Conservation (phyloP, 1,140 invertebrate genomes). For the Ostrea denselamellosa region DNA sequence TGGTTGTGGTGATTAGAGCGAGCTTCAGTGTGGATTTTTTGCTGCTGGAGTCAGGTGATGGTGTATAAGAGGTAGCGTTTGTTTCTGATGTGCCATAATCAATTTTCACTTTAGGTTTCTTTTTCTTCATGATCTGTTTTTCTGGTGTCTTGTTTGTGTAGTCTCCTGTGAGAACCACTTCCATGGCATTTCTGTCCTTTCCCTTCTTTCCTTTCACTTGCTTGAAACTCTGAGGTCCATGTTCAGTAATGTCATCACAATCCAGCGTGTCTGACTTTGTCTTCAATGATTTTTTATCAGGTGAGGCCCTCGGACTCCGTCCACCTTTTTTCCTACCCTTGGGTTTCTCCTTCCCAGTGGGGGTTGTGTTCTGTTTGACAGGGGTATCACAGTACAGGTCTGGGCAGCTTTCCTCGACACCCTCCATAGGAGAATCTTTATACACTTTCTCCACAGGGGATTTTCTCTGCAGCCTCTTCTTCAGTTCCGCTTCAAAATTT, state of each 20-base stretch:
- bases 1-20: not conserved
- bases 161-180: not conserved
- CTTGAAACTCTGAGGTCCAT: not conserved
- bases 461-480: constrained; percentile 7
- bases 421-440: constrained; percentile 37
- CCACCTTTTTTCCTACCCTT: constrained; percentile 4
- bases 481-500: constrained; percentile 27
- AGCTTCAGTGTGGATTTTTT: not conserved
- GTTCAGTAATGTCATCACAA: not conserved
- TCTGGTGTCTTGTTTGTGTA: not conserved
- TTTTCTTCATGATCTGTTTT: not conserved
- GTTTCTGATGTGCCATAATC: not conserved
- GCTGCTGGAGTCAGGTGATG: not conserved
- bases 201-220: constrained; percentile 8
- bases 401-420: not conserved
- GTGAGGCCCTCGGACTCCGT: not conserved
- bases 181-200: not conserved
- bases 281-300: not conserved
- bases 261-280: not conserved
- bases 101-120: constrained; percentile 21
- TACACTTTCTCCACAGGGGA: constrained; percentile 6
- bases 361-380: constrained; percentile 13
- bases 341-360: not conserved
- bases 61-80: not conserved
- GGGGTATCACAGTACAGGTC: constrained; percentile 11